phyloP scores from a whole-genome alignment of 2,797 vertebrate species.

The Echiichthys vipera region DNA sequence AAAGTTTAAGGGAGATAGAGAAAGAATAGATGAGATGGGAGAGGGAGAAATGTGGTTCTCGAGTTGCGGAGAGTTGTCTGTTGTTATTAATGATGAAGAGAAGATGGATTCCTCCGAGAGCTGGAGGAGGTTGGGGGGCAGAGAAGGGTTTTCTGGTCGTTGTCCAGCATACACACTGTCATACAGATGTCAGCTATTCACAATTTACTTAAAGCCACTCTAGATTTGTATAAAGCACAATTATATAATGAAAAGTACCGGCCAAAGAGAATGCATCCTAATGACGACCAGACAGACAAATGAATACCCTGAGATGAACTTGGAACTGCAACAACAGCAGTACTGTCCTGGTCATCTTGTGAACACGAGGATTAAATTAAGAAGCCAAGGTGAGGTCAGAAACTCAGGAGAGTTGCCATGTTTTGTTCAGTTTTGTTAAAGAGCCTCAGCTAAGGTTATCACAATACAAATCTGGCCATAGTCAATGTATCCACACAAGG shows the following conservation, averaged over 20 bases:
- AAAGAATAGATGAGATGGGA: slow-evolving; percentile 25
- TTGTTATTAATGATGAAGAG: slow-evolving; percentile 61
- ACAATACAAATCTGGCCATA: neutral
- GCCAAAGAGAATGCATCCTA: slow-evolving; percentile 35
- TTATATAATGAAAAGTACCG: slow-evolving; percentile 35
- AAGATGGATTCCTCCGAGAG: slow-evolving; percentile 66
- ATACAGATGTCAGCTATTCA: slow-evolving; percentile 59
- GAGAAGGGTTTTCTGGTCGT: slow-evolving; percentile 45
- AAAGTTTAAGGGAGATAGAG: slow-evolving; percentile 24
- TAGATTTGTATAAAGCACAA: slow-evolving; percentile 43
- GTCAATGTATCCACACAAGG: neutral
- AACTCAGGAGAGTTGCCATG: neutral
- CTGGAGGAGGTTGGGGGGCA: slow-evolving; percentile 14
- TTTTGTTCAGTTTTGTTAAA: slow-evolving; percentile 17
- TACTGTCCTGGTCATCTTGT: slow-evolving; percentile 25
- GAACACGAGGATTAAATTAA: neutral
- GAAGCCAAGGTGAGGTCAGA: slow-evolving; percentile 23
- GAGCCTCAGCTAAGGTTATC: neutral
- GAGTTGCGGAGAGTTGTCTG: slow-evolving; percentile 54
- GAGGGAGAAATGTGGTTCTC: slow-evolving; percentile 34
- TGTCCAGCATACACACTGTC: slow-evolving; percentile 56
- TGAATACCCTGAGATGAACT: slow-evolving; percentile 50
- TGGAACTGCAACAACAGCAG: slow-evolving; percentile 30
- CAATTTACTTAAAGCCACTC: slow-evolving; percentile 43
- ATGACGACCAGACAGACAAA: slow-evolving; percentile 52